Evolutionary conservation across 1,140 invertebrate species (phyloP).

Genomic region (Manduca sexta): DNA sequence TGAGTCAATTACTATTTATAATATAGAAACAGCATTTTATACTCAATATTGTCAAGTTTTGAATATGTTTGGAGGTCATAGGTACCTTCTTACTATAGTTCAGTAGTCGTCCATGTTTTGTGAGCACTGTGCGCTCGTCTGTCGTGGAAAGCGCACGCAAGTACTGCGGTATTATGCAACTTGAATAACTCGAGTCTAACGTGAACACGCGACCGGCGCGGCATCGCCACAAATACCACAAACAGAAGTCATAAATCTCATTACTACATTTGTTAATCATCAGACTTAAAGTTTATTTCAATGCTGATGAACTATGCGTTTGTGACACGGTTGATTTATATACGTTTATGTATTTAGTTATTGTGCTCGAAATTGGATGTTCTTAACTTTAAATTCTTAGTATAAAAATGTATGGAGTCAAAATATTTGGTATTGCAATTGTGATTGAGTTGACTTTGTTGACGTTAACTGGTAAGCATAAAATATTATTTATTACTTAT

Average conservation of each 20-base stretch:
- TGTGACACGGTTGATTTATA: conserved; percentile 30
- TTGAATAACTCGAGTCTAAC: conserved; percentile 8
- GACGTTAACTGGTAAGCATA: conserved; percentile 39
- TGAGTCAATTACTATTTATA: no score
- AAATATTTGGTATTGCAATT: conserved; percentile 27
- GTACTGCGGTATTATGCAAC: conserved; percentile 32
- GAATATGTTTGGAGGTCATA: conserved; percentile 28
- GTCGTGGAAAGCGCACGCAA: conserved; percentile 52
- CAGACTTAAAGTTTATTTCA: conserved; percentile 35
- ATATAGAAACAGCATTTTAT: no score
- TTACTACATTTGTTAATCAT: conserved; percentile 39
- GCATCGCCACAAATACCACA: conserved; percentile 15
- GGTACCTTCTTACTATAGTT: conserved; percentile 5
- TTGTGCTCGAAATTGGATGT: conserved; percentile 38
- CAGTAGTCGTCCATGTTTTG: conserved; percentile 13
- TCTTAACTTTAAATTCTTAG: conserved; percentile 12
- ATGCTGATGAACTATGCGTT: conserved; percentile 36
- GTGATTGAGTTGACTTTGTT: conserved; percentile 34
- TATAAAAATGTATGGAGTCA: conserved; percentile 38
- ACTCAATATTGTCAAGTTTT: no score
- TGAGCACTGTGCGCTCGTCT: conserved; percentile 53
- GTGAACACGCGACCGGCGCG: conserved; percentile 10
- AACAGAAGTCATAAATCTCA: conserved; percentile 24
- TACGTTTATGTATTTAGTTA: conserved; percentile 37
- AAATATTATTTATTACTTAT: conserved; percentile 1